A percentile compares a stretch with the other conserved stretches of the same genome.
phyloP scores from a whole-genome alignment of 2,888 invertebrate species.

The Eulithis prunata region DNA sequence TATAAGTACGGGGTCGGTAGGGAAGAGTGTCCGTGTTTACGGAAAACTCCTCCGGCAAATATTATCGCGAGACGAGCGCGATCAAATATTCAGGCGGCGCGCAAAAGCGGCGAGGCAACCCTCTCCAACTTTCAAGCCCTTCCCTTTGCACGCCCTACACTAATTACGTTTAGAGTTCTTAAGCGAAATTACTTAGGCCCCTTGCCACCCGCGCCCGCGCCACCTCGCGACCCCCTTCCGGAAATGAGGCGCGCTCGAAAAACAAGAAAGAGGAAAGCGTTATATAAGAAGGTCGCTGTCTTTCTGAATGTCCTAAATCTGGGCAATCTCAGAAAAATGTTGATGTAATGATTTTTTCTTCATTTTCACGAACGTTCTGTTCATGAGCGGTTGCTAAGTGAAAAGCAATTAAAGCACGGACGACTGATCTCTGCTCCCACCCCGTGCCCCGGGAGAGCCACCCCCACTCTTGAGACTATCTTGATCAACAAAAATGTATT shows the following conservation, averaged over 20 bases:
- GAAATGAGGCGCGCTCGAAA: constrained; percentile 83
- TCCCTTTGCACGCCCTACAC: constrained; percentile 86
- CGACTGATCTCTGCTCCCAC: constrained; percentile 79
- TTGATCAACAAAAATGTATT: constrained; percentile 75
- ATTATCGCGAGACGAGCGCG: constrained; percentile 82
- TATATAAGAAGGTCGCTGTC: constrained; percentile 78
- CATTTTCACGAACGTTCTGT: constrained; percentile 79
- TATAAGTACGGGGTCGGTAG: constrained; percentile 70
- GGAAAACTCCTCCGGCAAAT: constrained; percentile 82
- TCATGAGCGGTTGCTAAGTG: constrained; percentile 84
- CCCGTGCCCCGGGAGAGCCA: constrained; percentile 52
- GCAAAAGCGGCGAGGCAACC: constrained; percentile 79
- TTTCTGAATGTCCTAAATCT: constrained; percentile 80
- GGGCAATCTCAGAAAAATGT: constrained; percentile 83
- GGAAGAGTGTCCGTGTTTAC: constrained; percentile 80
- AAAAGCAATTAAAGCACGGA: constrained; percentile 85
- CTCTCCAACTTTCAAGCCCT: constrained; percentile 86
- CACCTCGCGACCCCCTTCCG: constrained; percentile 74
- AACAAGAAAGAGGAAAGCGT: constrained; percentile 82
- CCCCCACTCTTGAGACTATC: constrained; percentile 58
- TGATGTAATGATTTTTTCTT: constrained; percentile 84
- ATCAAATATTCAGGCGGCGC: constrained; percentile 82
- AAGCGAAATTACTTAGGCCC: constrained; percentile 88
- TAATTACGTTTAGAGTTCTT: constrained; percentile 89
- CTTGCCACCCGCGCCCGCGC: constrained; percentile 70